Percentiles rank a stretch among this genome's conserved stretches.
These are phyloP conservation scores for Gryllus bimaculatus DNA, from an alignment of 1,140 invertebrate species.

Conservation along the genomic window DNA sequence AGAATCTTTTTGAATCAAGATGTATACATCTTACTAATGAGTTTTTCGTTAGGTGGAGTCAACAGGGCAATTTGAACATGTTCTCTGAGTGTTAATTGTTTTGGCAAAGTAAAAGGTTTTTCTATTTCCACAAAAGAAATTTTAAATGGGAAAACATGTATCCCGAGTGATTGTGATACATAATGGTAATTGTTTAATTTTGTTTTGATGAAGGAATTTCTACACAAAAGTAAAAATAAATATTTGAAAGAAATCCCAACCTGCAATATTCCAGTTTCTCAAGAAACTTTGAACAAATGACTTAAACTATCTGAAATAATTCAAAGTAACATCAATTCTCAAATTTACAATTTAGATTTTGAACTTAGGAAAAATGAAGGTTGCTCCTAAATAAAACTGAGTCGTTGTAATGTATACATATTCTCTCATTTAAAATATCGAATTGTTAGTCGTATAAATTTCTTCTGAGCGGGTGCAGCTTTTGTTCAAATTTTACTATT, in stretches of 20 bases:
- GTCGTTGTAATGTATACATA: not conserved
- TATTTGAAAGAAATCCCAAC: not conserved
- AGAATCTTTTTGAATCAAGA: too few relatives aligned
- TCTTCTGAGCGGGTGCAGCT: too few relatives aligned
- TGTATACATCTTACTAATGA: too few relatives aligned
- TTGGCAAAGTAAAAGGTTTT: not conserved
- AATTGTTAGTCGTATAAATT: not conserved
- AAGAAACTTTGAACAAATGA: not conserved
- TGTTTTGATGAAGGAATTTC: too few relatives aligned
- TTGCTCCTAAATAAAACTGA: not conserved
- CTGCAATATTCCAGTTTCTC: not conserved
- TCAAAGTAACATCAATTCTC: not conserved
- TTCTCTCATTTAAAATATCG: not conserved
- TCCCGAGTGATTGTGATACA: not conserved
- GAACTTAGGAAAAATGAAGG: not conserved
- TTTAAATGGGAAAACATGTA: not conserved
- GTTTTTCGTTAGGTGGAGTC: too few relatives aligned
- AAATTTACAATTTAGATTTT: not conserved
- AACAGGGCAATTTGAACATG: not conserved
- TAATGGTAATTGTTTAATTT: not conserved
- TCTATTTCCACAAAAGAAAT: not conserved
- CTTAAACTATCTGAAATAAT: not conserved
- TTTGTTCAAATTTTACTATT: too few relatives aligned
- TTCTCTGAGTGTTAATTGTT: not conserved
- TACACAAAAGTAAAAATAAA: not conserved